phyloP scores from a whole-genome alignment of 2,113 vertebrate genomes.

The Aramus guarauna region DNA sequence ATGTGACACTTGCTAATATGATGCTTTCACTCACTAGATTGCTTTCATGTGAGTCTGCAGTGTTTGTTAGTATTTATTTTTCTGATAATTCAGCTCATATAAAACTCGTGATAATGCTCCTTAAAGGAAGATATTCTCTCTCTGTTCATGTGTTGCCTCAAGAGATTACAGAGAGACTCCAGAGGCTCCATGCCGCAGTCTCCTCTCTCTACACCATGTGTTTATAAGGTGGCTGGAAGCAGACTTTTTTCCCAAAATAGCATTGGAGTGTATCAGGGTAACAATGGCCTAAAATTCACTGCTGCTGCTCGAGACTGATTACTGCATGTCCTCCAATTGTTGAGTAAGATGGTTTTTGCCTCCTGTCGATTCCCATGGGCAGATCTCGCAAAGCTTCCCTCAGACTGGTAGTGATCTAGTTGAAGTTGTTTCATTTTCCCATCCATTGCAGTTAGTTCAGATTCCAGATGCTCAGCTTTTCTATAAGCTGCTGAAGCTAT shows the following conservation, averaged over 20 bases:
- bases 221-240: neutral
- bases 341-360: neutral
- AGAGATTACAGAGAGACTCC: neutral
- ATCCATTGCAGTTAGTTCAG: neutral
- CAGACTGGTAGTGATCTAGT: neutral
- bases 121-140: neutral
- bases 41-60: neutral
- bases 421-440: neutral
- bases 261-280: neutral
- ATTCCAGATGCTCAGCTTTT: neutral
- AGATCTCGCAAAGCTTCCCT: neutral
- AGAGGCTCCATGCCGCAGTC: neutral
- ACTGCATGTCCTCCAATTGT: rapidly evolving
- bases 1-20: neutral
- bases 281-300: neutral
- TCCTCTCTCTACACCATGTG: neutral
- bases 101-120: neutral
- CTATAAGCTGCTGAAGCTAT: neutral
- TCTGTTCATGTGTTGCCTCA: neutral
- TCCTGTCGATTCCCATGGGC: neutral
- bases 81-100: neutral
- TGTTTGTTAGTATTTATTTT: neutral
- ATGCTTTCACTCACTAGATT: neutral
- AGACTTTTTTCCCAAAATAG: neutral
- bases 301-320: neutral